Percentiles rank a stretch among this genome's conserved stretches.
Conservation (phyloP, 2,888 invertebrate genomes). For the Tethea ocularis region DNA sequence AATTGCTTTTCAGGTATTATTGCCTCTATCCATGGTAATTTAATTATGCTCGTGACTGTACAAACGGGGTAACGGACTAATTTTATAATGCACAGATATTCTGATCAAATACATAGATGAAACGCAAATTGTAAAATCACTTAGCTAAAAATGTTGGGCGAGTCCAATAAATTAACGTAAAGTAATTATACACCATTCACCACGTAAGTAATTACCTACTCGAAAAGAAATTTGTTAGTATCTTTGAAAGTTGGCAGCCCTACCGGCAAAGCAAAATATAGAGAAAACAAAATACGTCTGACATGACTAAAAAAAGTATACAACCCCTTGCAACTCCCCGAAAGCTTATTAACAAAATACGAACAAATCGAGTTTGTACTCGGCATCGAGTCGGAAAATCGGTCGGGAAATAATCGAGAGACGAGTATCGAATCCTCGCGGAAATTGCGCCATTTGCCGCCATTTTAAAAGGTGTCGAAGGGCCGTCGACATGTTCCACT, state of each 20-base stretch:
- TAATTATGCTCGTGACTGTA: too few relatives aligned
- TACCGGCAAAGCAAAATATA: not conserved
- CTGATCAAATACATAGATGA: too few relatives aligned
- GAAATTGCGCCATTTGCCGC: slow-evolving; percentile 71
- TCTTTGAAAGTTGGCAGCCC: not conserved
- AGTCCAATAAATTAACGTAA: too few relatives aligned
- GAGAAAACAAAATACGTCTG: not conserved
- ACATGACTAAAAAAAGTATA: not conserved
- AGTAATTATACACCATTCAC: too few relatives aligned
- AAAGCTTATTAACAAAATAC: slow-evolving; percentile 39
- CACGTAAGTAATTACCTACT: too few relatives aligned
- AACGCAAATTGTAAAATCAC: not conserved
- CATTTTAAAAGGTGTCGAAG: slow-evolving; percentile 59
- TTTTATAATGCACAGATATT: too few relatives aligned
- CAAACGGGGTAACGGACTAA: too few relatives aligned
- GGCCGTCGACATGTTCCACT: slow-evolving; percentile 16
- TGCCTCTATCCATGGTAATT: too few relatives aligned
- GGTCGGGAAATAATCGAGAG: slow-evolving; percentile 67
- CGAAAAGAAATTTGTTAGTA: too few relatives aligned
- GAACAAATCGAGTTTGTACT: slow-evolving; percentile 46
- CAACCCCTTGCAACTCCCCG: slow-evolving; percentile 16
- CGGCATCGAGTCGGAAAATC: slow-evolving; percentile 59
- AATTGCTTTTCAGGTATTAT: too few relatives aligned
- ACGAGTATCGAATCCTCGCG: slow-evolving; percentile 59
- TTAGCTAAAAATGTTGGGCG: not conserved